Evolutionary conservation across 2,797 vertebrate species (phyloP), one percentile per base, ranked within the genome.

Genomic region (Aldrovandia affinis): DNA sequence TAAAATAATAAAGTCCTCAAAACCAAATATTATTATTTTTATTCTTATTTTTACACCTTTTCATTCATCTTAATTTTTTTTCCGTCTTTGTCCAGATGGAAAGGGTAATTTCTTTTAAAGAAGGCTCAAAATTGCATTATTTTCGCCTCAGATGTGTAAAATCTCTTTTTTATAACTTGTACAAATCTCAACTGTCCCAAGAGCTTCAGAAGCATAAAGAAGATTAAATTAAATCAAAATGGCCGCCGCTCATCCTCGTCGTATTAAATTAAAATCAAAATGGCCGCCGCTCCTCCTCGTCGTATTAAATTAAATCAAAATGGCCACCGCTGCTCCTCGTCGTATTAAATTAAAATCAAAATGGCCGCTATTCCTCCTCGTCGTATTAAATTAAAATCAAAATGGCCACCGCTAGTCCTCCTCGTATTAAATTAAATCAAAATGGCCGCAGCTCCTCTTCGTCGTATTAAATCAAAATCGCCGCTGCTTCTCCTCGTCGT

Each of bases 401-500:
- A 22, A 30, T n/a, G 85, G 78, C 94, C 94, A 97, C 88, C 97
- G 95, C 90, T 98, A 96, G 2, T 99, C 98, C 86, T 98, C 98
- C n/a, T n/a, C n/a, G n/a, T n/a, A 84, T 54, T 20, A n/a, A 70
- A 36, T 15, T 7, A n/a, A 22, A 9, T 39, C 6, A 42, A 68
- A 22, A 30, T n/a, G 85, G 78, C 94, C 94, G 97, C 88, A 97
- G 95, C 90, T 98, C 96, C 2, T 99, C 98, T 86, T 98, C 98
- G n/a, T n/a, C n/a, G n/a, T n/a, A 36, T 15, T 7, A n/a, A 22
- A 9, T 39, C 6, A 42, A 68, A 22, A 30, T n/a, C 84, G 78
- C 94, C 94, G 97, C 88, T 97, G 95, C 90, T 98, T 96, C 2
- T 99, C 98, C 86, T 98, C 98, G n/a, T n/a, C n/a, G n/a, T n/a